Conservation (phyloP, 2,888 invertebrate genomes). For the Megalurothrips usitatus region DNA sequence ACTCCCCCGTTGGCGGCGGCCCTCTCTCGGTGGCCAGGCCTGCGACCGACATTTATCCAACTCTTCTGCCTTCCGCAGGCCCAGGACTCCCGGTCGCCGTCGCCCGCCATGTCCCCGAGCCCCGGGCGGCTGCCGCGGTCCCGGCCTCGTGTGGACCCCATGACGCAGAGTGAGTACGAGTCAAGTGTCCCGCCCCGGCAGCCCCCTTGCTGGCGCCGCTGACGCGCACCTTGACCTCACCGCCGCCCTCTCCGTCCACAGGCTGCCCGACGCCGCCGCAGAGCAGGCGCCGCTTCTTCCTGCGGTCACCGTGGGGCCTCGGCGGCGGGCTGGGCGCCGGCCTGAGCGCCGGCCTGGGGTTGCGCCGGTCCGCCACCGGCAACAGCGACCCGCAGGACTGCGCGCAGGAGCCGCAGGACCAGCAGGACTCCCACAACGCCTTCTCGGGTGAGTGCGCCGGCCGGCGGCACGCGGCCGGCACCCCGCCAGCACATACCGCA, state of each 20-base stretch:
- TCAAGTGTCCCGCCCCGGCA: not conserved
- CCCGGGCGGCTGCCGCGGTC: slow-evolving; percentile 45
- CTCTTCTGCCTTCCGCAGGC: not conserved
- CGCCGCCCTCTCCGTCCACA: slow-evolving; percentile 30
- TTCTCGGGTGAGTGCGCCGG: slow-evolving; percentile 61
- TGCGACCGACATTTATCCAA: too few relatives aligned
- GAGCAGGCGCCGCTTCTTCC: slow-evolving; percentile 71
- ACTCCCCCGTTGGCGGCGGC: too few relatives aligned
- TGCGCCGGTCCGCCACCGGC: slow-evolving; percentile 43
- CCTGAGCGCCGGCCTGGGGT: slow-evolving; percentile 44
- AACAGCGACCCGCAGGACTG: slow-evolving; percentile 58
- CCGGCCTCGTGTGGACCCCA: slow-evolving; percentile 49
- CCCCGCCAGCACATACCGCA: too few relatives aligned
- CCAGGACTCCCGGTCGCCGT: not conserved
- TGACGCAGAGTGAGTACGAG: slow-evolving; percentile 57
- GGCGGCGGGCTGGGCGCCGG: slow-evolving; percentile 50
- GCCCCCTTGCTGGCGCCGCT: not conserved
- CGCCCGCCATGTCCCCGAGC: slow-evolving; percentile 46
- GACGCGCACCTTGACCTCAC: not conserved
- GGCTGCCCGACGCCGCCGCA: slow-evolving; percentile 76
- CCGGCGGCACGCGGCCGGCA: too few relatives aligned
- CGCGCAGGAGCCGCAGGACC: slow-evolving; percentile 44
- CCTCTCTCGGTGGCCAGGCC: too few relatives aligned
- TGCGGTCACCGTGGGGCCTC: slow-evolving; percentile 67
- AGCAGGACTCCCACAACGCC: slow-evolving; percentile 38